Conservation (phyloP, 2,113 vertebrate genomes). For the Tragelaphus strepsiceros region DNA sequence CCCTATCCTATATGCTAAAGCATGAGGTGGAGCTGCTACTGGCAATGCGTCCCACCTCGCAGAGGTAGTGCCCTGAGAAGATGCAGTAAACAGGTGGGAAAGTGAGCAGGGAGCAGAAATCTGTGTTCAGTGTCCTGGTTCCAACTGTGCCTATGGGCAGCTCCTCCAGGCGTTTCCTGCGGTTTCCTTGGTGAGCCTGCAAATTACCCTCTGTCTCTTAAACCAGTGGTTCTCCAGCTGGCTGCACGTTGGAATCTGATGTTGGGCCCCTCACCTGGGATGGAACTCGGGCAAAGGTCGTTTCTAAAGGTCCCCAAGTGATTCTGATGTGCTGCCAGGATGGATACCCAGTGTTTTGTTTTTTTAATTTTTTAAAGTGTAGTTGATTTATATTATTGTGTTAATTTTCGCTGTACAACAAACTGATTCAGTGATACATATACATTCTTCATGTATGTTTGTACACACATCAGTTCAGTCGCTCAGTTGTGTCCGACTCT, state of each 20-base stretch:
- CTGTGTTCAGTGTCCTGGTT: not conserved
- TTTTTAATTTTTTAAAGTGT: not conserved
- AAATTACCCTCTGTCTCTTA: not conserved
- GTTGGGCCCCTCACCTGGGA: not conserved
- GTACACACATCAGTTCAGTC: not conserved
- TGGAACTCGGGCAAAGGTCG: not conserved
- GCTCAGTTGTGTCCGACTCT: not conserved
- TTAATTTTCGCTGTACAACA: not conserved
- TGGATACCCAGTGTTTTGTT: not conserved
- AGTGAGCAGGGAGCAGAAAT: not conserved
- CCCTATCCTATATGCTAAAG: not conserved
- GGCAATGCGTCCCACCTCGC: not conserved
- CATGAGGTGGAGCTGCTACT: not conserved
- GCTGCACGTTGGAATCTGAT: not conserved
- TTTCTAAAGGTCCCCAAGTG: not conserved
- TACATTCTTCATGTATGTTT: not conserved
- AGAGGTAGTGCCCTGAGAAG: not conserved
- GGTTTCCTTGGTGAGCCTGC: not conserved
- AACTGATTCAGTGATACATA: not conserved
- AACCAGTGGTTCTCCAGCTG: not conserved
- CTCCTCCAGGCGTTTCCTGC: not conserved
- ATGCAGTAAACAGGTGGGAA: not conserved
- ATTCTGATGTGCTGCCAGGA: not conserved
- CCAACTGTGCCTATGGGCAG: not conserved
- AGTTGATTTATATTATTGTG: not conserved